These are phyloP conservation scores for Genyomyrus donnyi DNA, from an alignment of 2,113 vertebrate species.

Conservation along the genomic window DNA sequence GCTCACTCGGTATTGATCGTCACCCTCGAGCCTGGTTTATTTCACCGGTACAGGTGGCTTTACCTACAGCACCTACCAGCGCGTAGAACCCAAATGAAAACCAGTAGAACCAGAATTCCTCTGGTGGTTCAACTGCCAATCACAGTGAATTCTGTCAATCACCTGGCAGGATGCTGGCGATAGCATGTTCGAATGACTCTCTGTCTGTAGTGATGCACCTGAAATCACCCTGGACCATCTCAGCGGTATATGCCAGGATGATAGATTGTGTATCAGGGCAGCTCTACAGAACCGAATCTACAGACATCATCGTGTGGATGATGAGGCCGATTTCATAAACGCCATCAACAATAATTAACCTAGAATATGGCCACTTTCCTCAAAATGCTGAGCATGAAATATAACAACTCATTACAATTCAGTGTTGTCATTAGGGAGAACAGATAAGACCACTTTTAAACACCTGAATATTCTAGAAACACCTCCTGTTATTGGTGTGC, in stretches of 20 bases:
- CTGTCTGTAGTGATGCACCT: not conserved
- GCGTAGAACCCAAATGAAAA: not conserved
- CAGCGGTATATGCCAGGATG: not conserved
- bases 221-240: not conserved
- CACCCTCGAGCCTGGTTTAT: not conserved
- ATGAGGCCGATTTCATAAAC: not conserved
- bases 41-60: not conserved
- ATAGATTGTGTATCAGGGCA: not conserved
- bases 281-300: not conserved
- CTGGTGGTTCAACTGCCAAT: not conserved
- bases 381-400: constrained; percentile 5
- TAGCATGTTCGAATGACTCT: not conserved
- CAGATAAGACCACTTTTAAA: not conserved
- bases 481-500: not conserved
- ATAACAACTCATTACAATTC: not conserved
- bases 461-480: constrained; percentile 10
- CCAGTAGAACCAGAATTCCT: not conserved
- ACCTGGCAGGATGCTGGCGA: not conserved
- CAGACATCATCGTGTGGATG: not conserved
- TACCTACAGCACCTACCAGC: not conserved
- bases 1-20: not conserved
- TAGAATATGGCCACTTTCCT: not conserved
- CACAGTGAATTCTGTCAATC: not conserved
- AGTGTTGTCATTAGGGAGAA: not conserved
- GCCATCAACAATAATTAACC: not conserved